Percentiles rank a stretch among this genome's conserved stretches.
Evolutionary conservation across 2,888 invertebrate genomes (phyloP).

Genomic region (Orchesellides sinensis): DNA sequence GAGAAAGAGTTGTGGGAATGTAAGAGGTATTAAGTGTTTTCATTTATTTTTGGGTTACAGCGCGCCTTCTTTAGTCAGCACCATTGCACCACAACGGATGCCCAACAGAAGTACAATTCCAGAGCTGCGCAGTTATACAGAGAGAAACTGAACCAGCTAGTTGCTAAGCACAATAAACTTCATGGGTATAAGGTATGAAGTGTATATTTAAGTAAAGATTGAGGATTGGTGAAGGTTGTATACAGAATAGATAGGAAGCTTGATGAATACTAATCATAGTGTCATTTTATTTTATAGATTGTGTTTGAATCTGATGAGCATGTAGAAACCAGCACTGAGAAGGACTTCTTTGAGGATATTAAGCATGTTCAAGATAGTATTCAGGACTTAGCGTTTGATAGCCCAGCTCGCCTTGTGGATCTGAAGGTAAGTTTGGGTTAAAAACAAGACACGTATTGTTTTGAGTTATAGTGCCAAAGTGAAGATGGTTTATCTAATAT

Average conservation of each 20-base stretch:
- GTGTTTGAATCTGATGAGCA: constrained; percentile 76
- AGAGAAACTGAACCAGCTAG: constrained; percentile 89
- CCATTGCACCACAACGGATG: constrained; percentile 92
- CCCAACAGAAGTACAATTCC: constrained; percentile 98
- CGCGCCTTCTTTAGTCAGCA: constrained; percentile 95
- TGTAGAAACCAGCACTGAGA: constrained; percentile 81
- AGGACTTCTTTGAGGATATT: constrained; percentile 94
- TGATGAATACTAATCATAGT: not conserved
- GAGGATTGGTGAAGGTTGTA: no score
- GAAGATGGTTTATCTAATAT: not conserved
- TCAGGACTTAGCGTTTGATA: constrained; percentile 70
- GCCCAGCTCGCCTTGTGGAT: constrained; percentile 68
- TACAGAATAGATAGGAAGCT: not conserved
- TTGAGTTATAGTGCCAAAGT: no score
- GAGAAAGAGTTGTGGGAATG: no score
- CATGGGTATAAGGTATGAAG: constrained; percentile 88
- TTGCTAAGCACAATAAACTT: constrained; percentile 92
- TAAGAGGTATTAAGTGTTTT: constrained; percentile 1
- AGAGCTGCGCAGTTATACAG: constrained; percentile 95
- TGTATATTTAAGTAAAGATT: not conserved
- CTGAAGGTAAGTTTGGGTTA: constrained; percentile 58
- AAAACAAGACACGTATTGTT: no score
- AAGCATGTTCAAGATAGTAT: constrained; percentile 62
- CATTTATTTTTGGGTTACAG: constrained; percentile 81
- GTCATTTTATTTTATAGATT: constrained; percentile 58